Percentiles rank a stretch among this genome's conserved stretches.
Evolutionary conservation across 2,888 invertebrate species (phyloP).

Genomic region (Crioceris asparagi): DNA sequence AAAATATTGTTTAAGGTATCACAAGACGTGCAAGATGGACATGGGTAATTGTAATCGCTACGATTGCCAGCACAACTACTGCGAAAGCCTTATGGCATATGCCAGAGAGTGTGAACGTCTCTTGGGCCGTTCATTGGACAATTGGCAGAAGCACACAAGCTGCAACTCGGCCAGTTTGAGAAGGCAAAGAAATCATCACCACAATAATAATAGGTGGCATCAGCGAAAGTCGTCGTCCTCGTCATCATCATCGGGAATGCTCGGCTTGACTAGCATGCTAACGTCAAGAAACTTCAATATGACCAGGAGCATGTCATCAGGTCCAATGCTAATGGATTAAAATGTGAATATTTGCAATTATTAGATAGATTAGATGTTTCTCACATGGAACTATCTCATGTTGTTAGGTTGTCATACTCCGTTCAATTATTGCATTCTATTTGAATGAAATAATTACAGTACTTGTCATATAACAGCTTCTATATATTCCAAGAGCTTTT

Average conservation of each 20-base stretch:
- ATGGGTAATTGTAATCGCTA: too few species aligned
- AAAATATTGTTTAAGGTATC: too few species aligned
- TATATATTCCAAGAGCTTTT: too few species aligned
- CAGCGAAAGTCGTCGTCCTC: constrained; percentile 6
- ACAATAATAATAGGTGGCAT: constrained; percentile 1
- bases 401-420: too few species aligned
- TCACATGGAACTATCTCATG: neutral
- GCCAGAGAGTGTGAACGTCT: constrained; percentile 71
- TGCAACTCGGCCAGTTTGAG: constrained; percentile 12
- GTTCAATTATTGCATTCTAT: too few species aligned
- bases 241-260: too few species aligned
- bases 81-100: constrained; percentile 74
- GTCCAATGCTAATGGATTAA: constrained; percentile 6
- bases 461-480: too few species aligned
- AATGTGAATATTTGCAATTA: neutral
- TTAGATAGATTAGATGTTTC: neutral
- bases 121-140: constrained; percentile 56
- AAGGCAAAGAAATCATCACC: constrained; percentile 4
- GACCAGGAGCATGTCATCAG: neutral
- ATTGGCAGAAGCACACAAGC: constrained; percentile 53
- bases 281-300: too few species aligned
- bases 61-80: too few species aligned
- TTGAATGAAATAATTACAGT: too few species aligned
- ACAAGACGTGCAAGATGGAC: too few species aligned
- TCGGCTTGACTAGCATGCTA: too few species aligned